Evolutionary conservation across 2,113 vertebrate species (phyloP).

Genomic region (Leptodactylus fuscus): DNA sequence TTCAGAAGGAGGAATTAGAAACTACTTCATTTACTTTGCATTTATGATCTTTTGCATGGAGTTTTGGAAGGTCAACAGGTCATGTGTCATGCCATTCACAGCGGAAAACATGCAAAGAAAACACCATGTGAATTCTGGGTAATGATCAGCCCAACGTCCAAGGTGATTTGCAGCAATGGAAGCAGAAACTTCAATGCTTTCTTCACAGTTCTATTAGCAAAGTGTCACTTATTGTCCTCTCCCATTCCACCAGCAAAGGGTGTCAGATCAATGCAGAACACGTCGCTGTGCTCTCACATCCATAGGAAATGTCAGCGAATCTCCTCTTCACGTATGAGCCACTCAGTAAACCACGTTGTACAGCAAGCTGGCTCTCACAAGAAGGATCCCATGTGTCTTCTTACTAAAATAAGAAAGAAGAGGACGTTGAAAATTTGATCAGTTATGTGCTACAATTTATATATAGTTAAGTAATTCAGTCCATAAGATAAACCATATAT

Average conservation of each 20-base stretch:
- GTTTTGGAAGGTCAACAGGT: constrained; percentile 66
- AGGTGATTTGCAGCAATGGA: constrained; percentile 34
- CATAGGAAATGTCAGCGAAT: not conserved
- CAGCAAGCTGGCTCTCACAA: not conserved
- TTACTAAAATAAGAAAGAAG: constrained; percentile 37
- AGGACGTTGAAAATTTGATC: not conserved
- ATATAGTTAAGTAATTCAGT: not conserved
- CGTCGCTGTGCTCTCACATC: not conserved
- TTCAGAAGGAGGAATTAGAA: constrained; percentile 62
- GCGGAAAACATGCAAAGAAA: constrained; percentile 34
- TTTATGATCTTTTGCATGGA: constrained; percentile 67
- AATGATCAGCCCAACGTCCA: constrained; percentile 28
- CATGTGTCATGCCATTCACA: constrained; percentile 57
- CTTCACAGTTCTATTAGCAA: constrained; percentile 47
- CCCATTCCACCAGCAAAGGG: not conserved
- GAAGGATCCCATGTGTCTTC: not conserved
- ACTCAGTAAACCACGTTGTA: not conserved
- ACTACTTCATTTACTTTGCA: constrained; percentile 66
- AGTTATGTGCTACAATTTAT: not conserved
- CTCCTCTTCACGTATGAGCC: not conserved
- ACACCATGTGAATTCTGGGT: constrained; percentile 39
- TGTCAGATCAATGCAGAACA: constrained; percentile 4
- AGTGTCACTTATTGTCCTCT: constrained; percentile 6
- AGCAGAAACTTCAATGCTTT: constrained; percentile 35
- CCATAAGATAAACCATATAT: no score